These are phyloP conservation scores for Boulengeromyrus knoepffleri DNA, from an alignment of 2,113 vertebrate species.

Conservation along the genomic window DNA sequence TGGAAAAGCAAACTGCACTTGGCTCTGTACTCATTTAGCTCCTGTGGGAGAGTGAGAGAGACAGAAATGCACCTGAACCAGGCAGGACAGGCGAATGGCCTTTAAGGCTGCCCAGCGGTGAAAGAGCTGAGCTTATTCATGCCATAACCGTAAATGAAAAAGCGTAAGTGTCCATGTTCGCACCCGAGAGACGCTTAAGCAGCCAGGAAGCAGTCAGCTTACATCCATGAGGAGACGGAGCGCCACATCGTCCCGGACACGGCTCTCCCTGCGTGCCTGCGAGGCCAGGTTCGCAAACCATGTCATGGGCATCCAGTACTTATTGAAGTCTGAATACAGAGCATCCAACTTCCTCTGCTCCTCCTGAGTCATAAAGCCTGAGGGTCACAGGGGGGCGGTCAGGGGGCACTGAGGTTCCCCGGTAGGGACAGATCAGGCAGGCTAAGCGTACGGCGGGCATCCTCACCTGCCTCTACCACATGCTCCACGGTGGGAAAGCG, in stretches of 20 bases:
- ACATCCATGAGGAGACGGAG: slow-evolving; percentile 80
- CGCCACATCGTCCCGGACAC: slow-evolving; percentile 70
- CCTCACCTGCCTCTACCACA: slow-evolving; percentile 71
- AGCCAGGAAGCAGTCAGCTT: slow-evolving; percentile 32
- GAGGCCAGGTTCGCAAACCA: slow-evolving; percentile 83
- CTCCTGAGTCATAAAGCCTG: slow-evolving; percentile 76
- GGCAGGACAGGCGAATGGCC: not conserved
- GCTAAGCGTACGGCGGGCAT: not conserved
- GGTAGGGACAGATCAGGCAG: not conserved
- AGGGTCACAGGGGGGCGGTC: not conserved
- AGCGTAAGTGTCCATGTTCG: not conserved
- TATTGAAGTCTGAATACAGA: slow-evolving; percentile 80
- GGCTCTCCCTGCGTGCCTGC: slow-evolving; percentile 65
- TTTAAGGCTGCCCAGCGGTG: not conserved
- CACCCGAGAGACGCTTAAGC: not conserved
- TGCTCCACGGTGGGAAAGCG: slow-evolving; percentile 76
- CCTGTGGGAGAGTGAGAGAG: slow-evolving; percentile 53
- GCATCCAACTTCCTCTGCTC: slow-evolving; percentile 71
- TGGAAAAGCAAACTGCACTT: slow-evolving; percentile 84
- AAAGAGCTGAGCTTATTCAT: not conserved
- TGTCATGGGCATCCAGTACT: slow-evolving; percentile 84
- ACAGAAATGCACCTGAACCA: not conserved
- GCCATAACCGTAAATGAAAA: not conserved
- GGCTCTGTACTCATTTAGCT: slow-evolving; percentile 77
- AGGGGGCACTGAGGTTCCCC: not conserved